A percentile compares a stretch with the other conserved stretches of the same genome.
Conservation (phyloP, 2,888 invertebrate species). For the Lithophane ornitopus region DNA sequence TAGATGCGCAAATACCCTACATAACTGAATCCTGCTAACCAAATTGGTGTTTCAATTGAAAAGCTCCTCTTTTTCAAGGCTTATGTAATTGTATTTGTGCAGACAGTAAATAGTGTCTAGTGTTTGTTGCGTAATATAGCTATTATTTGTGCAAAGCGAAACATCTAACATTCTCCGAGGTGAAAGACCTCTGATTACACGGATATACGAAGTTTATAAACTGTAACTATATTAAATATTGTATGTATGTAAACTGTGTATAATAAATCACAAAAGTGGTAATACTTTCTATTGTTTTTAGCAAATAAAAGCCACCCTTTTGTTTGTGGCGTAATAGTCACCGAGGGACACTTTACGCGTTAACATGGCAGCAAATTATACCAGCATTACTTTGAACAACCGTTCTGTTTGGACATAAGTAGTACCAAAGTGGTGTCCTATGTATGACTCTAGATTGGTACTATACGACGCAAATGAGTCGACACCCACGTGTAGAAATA, state of each 20-base stretch:
- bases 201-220: neutral
- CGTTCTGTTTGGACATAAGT: neutral
- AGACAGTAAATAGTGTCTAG: conserved; percentile 35
- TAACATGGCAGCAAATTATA: neutral
- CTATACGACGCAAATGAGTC: neutral
- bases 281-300: neutral
- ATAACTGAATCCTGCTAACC: conserved; percentile 6
- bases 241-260: neutral
- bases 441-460: neutral
- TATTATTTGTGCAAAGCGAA: conserved; percentile 57
- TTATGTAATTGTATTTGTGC: conserved; percentile 55
- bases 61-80: conserved; percentile 14
- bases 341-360: neutral
- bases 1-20: neutral
- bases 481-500: neutral
- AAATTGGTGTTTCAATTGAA: conserved; percentile 36
- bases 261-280: neutral
- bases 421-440: neutral
- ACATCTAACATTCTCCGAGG: conserved; percentile 62
- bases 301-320: neutral
- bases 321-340: neutral
- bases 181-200: conserved; percentile 59
- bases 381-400: neutral
- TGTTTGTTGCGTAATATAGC: conserved; percentile 53
- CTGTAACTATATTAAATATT: neutral